Percentiles rank a stretch among this genome's conserved stretches.
Evolutionary conservation across 2,797 vertebrate genomes (phyloP).

Genomic region (Brachyrhaphis roseni): DNA sequence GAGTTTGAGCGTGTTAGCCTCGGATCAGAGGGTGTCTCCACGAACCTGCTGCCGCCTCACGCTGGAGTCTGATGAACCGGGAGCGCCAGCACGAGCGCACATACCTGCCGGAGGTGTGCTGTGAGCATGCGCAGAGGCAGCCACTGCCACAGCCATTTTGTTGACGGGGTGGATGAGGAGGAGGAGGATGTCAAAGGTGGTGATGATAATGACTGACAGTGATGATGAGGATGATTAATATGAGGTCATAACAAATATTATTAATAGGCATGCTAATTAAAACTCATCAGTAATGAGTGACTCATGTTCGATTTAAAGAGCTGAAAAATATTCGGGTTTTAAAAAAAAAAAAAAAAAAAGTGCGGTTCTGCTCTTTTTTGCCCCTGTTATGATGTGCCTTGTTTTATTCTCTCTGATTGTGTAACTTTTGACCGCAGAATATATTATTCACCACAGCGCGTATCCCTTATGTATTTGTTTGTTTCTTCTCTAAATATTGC

Average conservation of each 20-base stretch:
- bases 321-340: neutral
- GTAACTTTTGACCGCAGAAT: neutral
- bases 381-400: neutral
- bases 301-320: neutral
- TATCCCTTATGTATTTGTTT: neutral
- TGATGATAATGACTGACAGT: conserved; percentile 29
- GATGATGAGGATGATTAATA: conserved; percentile 31
- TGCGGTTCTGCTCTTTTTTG: neutral
- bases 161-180: conserved; percentile 22
- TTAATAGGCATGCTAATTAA: conserved; percentile 17
- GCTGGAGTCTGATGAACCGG: conserved; percentile 55
- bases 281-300: conserved; percentile 7
- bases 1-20: neutral
- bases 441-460: neutral
- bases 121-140: conserved; percentile 78
- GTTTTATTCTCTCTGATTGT: neutral
- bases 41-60: conserved; percentile 45
- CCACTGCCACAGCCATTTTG: conserved; percentile 73
- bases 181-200: conserved; percentile 15
- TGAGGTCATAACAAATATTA: conserved; percentile 10
- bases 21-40: conserved; percentile 37
- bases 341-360: neutral
- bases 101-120: conserved; percentile 83
- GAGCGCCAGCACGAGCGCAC: conserved; percentile 31
- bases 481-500: neutral